phyloP scores from a whole-genome alignment of 2,797 vertebrate species.

The Rhyacichthys aspro region DNA sequence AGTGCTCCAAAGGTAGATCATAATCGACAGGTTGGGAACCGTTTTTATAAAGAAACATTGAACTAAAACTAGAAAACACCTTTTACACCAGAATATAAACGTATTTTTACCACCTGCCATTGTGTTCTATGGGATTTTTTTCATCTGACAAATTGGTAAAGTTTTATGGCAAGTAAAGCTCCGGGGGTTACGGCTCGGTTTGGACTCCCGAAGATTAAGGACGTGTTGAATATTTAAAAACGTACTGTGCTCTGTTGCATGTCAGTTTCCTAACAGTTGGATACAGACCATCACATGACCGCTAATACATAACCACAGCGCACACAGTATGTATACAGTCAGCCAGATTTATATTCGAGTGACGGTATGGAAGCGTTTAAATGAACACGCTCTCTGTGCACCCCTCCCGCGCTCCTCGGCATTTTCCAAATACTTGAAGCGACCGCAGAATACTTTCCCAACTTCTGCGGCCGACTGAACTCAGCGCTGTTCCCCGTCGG shows the following conservation, averaged over 20 bases:
- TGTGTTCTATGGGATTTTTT: too few relatives aligned
- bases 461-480: conserved; percentile 75
- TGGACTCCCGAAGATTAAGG: too few relatives aligned
- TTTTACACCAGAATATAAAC: too few relatives aligned
- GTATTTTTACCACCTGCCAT: too few relatives aligned
- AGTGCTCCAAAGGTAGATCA: too few relatives aligned
- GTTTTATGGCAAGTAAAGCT: too few relatives aligned
- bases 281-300: conserved; percentile 6
- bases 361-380: not conserved
- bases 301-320: conserved; percentile 5
- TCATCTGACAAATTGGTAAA: too few relatives aligned
- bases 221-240: not conserved
- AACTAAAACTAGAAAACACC: too few relatives aligned
- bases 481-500: conserved; percentile 35
- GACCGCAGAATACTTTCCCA: conserved; percentile 83
- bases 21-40: too few relatives aligned
- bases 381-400: not conserved
- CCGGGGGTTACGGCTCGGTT: too few relatives aligned
- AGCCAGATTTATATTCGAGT: not conserved
- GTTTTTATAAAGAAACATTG: too few relatives aligned
- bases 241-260: not conserved
- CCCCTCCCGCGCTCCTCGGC: conserved; percentile 75
- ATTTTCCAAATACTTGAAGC: conserved; percentile 81
- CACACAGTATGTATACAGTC: not conserved
- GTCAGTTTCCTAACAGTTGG: not conserved